phyloP scores from a whole-genome alignment of 1,140 invertebrate genomes.

The Drosophila kanapiae region DNA sequence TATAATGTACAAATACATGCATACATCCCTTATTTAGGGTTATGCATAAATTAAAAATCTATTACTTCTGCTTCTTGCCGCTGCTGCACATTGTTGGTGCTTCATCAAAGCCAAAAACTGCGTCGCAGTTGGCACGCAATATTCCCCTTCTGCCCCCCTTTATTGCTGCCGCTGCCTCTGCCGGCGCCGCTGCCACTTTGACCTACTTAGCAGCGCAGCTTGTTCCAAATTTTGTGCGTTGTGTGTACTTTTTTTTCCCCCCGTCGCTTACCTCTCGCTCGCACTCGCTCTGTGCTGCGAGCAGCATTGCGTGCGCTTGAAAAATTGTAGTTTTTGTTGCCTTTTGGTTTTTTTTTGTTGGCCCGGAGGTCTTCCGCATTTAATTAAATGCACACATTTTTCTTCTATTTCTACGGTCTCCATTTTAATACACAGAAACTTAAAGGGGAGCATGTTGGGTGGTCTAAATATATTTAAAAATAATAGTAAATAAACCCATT shows the following conservation, averaged over 20 bases:
- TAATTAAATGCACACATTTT: slow-evolving; percentile 80
- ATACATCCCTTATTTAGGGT: slow-evolving; percentile 38
- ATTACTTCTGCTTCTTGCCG: slow-evolving; percentile 32
- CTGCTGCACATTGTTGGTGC: slow-evolving; percentile 30
- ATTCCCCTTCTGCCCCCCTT: slow-evolving; percentile 37
- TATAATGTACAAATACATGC: slow-evolving; percentile 1
- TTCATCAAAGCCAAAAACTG: slow-evolving; percentile 31
- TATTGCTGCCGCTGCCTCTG: slow-evolving; percentile 43
- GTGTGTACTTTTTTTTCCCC: slow-evolving; percentile 60
- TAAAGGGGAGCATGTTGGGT: background rate
- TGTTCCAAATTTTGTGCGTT: slow-evolving; percentile 80
- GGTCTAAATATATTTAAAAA: no score
- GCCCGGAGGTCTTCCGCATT: slow-evolving; percentile 76
- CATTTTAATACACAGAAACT: slow-evolving; percentile 21
- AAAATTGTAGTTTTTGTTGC: slow-evolving; percentile 64
- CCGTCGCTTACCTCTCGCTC: slow-evolving; percentile 12
- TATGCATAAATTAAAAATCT: slow-evolving; percentile 78
- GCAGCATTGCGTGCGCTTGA: slow-evolving; percentile 70
- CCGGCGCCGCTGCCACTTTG: slow-evolving; percentile 71
- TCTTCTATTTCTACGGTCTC: slow-evolving; percentile 38
- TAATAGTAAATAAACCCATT: no score
- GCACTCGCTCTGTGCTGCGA: background rate
- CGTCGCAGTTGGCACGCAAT: slow-evolving; percentile 68
- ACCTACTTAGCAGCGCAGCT: slow-evolving; percentile 77
- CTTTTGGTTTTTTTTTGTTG: slow-evolving; percentile 22